Evolutionary conservation across 2,888 invertebrate species (phyloP), one percentile per base, ranked within the genome.

Genomic region (Coecobrya sp.): DNA sequence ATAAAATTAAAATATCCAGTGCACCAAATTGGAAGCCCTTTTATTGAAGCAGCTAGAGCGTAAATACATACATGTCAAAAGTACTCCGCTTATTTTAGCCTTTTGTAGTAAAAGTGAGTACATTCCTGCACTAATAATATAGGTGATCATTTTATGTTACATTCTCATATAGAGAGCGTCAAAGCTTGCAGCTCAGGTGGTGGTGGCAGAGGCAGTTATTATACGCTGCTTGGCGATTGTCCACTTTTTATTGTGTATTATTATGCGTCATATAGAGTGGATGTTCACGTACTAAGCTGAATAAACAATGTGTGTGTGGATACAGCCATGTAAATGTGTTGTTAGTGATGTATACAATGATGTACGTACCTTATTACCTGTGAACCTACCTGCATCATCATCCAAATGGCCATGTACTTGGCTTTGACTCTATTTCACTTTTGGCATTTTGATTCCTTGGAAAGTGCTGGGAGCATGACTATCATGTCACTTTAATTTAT

Each of bases 401-500:
- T 59, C 42, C 27, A 85, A 16, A 13, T 87, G 76, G 19, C 76
- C 87, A 87, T 87, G 87, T 55, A 87, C 87, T 76, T 87, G 87
- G 87, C 76, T 87, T 87, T 87, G 87, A 76, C 11, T 70, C 85
- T 19, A 49, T 7, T 86, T 70, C 19, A 45, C 76, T 76, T 49
- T 25, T 76, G 76, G 49, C 76, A 76, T 76, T 76, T 76, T 22
- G 11, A 8, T 49, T 25, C 76, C 52, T 49, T 11, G 76, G 76
- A 49, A 52, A 70, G 70, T n/a, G 68, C 52, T 49, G 13, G 68
- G 8, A 52, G 13, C 70, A 36, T 8, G 27, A 16, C 16, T 36
- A 27, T 36, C 70, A 30, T 70, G 8, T n/a, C 30, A 70, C 70
- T 70, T 70, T 70, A 30, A 36, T 70, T 10, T 36, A 65, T 27